A percentile compares a stretch with the other conserved stretches of the same genome.
Conservation (phyloP, 2,888 invertebrate species). For the Perizoma affinitatum region DNA sequence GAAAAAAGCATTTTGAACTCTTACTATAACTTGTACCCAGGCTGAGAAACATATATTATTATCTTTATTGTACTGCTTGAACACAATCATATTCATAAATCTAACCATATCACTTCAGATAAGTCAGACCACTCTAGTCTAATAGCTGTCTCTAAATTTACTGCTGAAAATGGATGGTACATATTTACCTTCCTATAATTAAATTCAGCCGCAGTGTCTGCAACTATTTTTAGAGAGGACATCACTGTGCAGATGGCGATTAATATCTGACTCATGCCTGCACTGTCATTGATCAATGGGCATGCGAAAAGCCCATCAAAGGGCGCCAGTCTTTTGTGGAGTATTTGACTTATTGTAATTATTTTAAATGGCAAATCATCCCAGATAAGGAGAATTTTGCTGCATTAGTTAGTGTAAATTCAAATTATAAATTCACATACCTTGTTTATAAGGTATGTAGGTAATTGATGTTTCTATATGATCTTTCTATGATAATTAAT, state of each 20-base stretch:
- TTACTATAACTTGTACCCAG: no score
- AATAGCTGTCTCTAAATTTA: slow-evolving; percentile 23
- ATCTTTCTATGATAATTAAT: no score
- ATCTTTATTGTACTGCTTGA: slow-evolving; percentile 2
- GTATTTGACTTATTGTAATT: not conserved
- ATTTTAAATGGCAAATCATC: not conserved
- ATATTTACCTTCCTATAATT: slow-evolving; percentile 42
- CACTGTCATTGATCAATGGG: slow-evolving; percentile 49
- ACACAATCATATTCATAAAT: slow-evolving; percentile 23
- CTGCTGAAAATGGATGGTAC: slow-evolving; percentile 37
- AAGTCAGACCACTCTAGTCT: slow-evolving; percentile 13
- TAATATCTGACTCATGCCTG: slow-evolving; percentile 54
- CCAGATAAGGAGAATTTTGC: no score
- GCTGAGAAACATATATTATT: not conserved
- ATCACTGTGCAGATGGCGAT: slow-evolving; percentile 56
- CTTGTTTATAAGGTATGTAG: no score
- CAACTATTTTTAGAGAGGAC: slow-evolving; percentile 62
- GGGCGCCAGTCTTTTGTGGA: slow-evolving; percentile 8
- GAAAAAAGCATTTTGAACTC: no score
- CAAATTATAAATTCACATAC: no score
- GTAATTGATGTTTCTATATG: no score
- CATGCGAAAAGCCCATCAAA: slow-evolving; percentile 17
- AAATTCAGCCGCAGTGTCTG: slow-evolving; percentile 49
- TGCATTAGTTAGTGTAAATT: no score
- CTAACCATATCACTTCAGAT: slow-evolving; percentile 19